phyloP scores from a whole-genome alignment of 2,797 vertebrate genomes.

The Pseudochirops corinnae region DNA sequence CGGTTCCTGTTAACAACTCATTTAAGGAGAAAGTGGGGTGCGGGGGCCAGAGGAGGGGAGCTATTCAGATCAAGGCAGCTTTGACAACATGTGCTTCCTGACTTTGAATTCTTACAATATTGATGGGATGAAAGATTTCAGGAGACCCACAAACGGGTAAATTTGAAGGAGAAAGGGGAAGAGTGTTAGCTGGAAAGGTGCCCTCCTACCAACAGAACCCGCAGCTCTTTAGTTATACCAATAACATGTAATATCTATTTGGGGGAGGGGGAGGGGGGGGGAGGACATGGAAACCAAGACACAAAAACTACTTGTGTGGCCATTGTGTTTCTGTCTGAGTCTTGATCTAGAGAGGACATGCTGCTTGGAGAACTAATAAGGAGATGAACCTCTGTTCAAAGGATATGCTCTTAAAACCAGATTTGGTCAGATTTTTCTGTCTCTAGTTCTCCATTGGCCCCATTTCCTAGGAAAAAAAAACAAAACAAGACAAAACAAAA shows the following conservation, averaged over 20 bases:
- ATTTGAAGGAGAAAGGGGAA: slow-evolving; percentile 68
- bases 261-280: slow-evolving; percentile 34
- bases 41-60: slow-evolving; percentile 51
- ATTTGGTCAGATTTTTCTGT: slow-evolving; percentile 15
- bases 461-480: neutral
- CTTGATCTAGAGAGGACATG: slow-evolving; percentile 65
- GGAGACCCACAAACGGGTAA: slow-evolving; percentile 67
- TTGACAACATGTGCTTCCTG: slow-evolving; percentile 77
- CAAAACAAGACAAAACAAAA: neutral
- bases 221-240: slow-evolving; percentile 73
- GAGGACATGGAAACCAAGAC: slow-evolving; percentile 71
- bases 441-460: neutral
- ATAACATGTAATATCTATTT: slow-evolving; percentile 67
- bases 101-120: slow-evolving; percentile 70
- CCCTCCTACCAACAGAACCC: slow-evolving; percentile 59
- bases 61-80: slow-evolving; percentile 82
- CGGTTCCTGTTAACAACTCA: slow-evolving; percentile 78
- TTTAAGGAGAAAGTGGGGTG: slow-evolving; percentile 79
- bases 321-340: slow-evolving; percentile 71
- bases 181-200: slow-evolving; percentile 54
- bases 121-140: slow-evolving; percentile 72
- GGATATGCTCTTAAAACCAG: slow-evolving; percentile 14
- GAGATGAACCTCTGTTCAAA: slow-evolving; percentile 49
- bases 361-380: slow-evolving; percentile 71
- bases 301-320: slow-evolving; percentile 76